These are phyloP conservation scores for Drosophila koepferae DNA, from an alignment of 2,888 invertebrate species.

Conservation along the genomic window DNA sequence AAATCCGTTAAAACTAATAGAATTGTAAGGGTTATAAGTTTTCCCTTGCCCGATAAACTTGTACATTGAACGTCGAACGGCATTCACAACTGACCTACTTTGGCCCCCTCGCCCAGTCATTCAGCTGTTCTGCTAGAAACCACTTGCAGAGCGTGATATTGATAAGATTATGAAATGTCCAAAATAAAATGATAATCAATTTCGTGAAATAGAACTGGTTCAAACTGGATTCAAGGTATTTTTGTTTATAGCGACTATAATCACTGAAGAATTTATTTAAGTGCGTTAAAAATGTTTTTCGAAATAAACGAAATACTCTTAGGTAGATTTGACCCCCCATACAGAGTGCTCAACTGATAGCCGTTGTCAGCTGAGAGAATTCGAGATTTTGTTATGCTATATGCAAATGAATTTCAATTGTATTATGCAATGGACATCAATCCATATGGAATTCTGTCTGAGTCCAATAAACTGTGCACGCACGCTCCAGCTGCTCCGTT, in stretches of 20 bases:
- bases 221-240: constrained; percentile 13
- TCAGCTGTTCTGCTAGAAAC: neutral
- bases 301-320: constrained; percentile 1
- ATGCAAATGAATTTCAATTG: constrained; percentile 3
- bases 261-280: constrained; percentile 8
- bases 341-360: constrained; percentile 30
- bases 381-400: neutral
- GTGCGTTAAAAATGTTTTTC: neutral
- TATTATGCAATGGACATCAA: constrained; percentile 29
- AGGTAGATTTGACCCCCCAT: constrained; percentile 5
- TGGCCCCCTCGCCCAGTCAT: constrained; percentile 1
- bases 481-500: constrained; percentile 33
- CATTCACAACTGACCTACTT: constrained; percentile 24
- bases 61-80: neutral
- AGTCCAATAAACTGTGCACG: constrained; percentile 49
- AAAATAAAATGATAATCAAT: constrained; percentile 2
- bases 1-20: neutral
- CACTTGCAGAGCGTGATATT: constrained; percentile 5
- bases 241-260: neutral
- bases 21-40: neutral
- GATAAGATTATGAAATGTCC: constrained; percentile 31
- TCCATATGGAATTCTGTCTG: neutral
- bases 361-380: constrained; percentile 34
- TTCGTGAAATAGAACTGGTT: constrained; percentile 11
- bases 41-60: constrained; percentile 25